These are phyloP conservation scores for Ellobius talpinus DNA, from an alignment of 2,113 vertebrate genomes.

Conservation along the genomic window DNA sequence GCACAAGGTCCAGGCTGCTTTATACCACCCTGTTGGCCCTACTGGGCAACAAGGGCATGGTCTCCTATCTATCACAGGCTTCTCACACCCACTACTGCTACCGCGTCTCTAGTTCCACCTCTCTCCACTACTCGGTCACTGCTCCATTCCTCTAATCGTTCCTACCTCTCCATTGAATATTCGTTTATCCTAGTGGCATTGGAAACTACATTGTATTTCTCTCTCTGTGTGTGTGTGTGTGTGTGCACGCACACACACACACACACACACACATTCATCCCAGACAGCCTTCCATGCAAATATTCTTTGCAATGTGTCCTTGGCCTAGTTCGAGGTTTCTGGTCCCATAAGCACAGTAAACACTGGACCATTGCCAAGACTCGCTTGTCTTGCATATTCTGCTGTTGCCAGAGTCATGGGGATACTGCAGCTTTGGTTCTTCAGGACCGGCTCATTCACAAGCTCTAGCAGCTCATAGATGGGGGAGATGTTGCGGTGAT, in stretches of 20 bases:
- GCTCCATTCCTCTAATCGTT: too few relatives aligned
- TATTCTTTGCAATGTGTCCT: neutral
- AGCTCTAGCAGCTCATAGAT: neutral
- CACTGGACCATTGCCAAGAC: neutral
- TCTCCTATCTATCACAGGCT: too few relatives aligned
- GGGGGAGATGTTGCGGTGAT: neutral
- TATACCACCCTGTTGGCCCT: neutral
- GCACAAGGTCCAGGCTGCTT: neutral
- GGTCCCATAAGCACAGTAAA: neutral
- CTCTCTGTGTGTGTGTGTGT: neutral
- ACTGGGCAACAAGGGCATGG: neutral
- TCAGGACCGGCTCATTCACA: neutral
- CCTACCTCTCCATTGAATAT: neutral
- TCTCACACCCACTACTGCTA: too few relatives aligned
- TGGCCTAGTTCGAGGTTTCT: neutral
- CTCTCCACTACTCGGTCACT: too few relatives aligned
- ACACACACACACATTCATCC: neutral
- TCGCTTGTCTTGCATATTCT: neutral
- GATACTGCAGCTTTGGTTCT: neutral
- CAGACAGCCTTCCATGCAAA: neutral
- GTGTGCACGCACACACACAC: too few relatives aligned
- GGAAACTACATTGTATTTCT: neutral
- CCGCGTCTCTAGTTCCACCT: too few relatives aligned
- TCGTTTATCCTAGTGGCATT: neutral
- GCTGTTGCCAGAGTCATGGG: neutral